Base-by-base conservation (phyloP, 1,140 invertebrate species). In the Chlorops oryzae region DNA sequence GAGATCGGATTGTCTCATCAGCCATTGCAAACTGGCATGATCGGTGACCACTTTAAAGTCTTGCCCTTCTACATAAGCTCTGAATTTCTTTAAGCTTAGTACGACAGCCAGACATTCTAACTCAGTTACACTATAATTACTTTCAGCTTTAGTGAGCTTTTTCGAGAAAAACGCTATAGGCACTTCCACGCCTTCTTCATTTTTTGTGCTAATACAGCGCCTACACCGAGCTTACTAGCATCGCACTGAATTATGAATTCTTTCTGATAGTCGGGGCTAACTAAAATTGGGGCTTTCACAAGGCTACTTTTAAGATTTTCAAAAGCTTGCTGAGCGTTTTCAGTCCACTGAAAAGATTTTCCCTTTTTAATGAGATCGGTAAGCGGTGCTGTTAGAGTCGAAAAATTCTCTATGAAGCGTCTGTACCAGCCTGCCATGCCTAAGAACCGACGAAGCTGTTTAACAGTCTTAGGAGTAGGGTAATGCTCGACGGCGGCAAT, bases 321-420 rank as follows among this genome's bases (percentile, higher is more conserved):
- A 44, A 44, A 44, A 23, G 42, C 13, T 24, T 15, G 12, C 20
- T 24, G 23, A 25, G 42, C 42, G 15, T 44, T 24, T n/a, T 44
- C 22, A 24, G 7, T 44, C 23, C 20, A 23, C 23, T 9, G 7
- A 28, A 44, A 44, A 13, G 23, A 25, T 3, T 4, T 3, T 15
- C 27, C 27, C 12, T 12, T 25, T 44, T 15, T 44, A 10, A 24
- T n/a, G n/a, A 44, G 25, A 44, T 44, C 42, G 12, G 42, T 44
- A 9, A 44, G 22, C 2, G 42, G 42, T 6, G 42, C 12, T 7
- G 42, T 13, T 9, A 44, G n/a, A 13, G 42, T 3, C 13, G 73
- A 52, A 51, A 69, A 75, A 46, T 67, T 56, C 23, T 39, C 18
- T 13, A 74, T 63, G 49, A 75, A 75, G 17, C 62, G 43, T 2